These are phyloP conservation scores for Limnothrissa miodon DNA, from an alignment of 2,113 vertebrate species.

Conservation along the genomic window DNA sequence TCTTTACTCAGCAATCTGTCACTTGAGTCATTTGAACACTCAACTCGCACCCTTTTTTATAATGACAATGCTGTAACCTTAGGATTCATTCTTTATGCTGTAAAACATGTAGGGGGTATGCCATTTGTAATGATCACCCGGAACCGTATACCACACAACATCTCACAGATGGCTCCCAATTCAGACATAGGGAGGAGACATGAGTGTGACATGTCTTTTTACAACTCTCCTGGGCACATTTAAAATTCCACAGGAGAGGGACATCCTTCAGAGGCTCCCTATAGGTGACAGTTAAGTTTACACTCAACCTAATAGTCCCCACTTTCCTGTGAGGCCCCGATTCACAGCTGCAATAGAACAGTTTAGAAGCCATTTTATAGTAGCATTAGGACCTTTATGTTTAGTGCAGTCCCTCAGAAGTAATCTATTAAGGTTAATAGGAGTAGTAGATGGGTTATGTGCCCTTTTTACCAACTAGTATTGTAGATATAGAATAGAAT, in stretches of 20 bases:
- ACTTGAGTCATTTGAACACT: not conserved
- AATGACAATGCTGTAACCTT: not conserved
- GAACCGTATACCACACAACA: slow-evolving; percentile 4
- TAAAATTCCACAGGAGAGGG: slow-evolving; percentile 45
- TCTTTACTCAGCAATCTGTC: not conserved
- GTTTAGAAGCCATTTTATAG: slow-evolving; percentile 51
- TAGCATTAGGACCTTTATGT: slow-evolving; percentile 44
- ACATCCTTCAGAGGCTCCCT: slow-evolving; percentile 47
- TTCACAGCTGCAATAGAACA: slow-evolving; percentile 39
- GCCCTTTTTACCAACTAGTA: not conserved
- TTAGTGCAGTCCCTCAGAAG: slow-evolving; percentile 28
- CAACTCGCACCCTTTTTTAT: not conserved
- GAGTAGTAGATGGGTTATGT: not conserved
- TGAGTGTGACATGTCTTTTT: slow-evolving; percentile 48
- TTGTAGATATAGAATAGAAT: not conserved
- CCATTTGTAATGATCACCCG: slow-evolving; percentile 31
- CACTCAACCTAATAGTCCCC: slow-evolving; percentile 32
- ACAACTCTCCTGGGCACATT: slow-evolving; percentile 53
- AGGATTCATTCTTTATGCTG: not conserved
- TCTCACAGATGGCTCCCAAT: slow-evolving; percentile 59
- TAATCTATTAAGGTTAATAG: slow-evolving; percentile 22
- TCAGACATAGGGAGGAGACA: slow-evolving; percentile 52
- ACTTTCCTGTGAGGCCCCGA: slow-evolving; percentile 20
- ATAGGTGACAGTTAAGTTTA: slow-evolving; percentile 53
- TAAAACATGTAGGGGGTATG: slow-evolving; percentile 31